Base-by-base conservation (phyloP, 1,140 invertebrate genomes). In the Metaphire vulgaris region DNA sequence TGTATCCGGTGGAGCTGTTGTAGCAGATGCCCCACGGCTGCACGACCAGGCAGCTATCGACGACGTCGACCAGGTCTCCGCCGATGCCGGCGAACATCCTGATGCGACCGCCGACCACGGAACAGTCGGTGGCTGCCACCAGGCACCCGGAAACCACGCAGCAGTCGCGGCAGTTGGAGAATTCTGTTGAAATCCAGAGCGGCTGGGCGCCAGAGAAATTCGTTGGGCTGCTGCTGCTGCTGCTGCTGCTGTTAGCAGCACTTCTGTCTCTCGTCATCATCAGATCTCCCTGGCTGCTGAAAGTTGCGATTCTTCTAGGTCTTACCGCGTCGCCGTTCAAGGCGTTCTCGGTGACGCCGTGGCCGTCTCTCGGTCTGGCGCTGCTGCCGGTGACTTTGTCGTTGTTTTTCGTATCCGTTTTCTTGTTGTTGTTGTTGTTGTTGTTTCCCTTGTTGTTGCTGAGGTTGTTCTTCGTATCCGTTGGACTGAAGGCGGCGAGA, bases 181-280 rank as follows among this genome's bases (percentile, higher is more conserved):
- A 73, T 34, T 34, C 72, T 34, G 33, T 34, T 21, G 72, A 32
- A 21, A 73, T 64, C 72, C 72, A 73, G 41, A 34, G 32, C 72
- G 26, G 28, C 72, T 73, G 41, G 21, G 41, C 6, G n/a, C n/a
- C n/a, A 56, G 41, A 12, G 41, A 6, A 6, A 56, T 56, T 56
- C 41, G 41, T 56, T 12, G 6, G 41, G 41, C n/a, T 56, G 41
- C 21, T 56, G 41, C 21, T 56, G 41, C 41, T 56, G 21, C 6
- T 56, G 41, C 6, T 56, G 21, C 41, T 56, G 41, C 6, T 6
- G 21, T 21, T 6, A 6, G 21, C 41, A 56, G 41, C 21, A 56
- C 41, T 56, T 6, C 21, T 56, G 41, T n/a, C n/a, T n/a, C n/a
- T n/a, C n/a, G n/a, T n/a, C n/a, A n/a, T n/a, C n/a, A n/a, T n/a